A percentile compares a stretch with the other conserved stretches of the same genome.
phyloP scores from a whole-genome alignment of 2,888 invertebrate species.

The Helicoverpa assulta region DNA sequence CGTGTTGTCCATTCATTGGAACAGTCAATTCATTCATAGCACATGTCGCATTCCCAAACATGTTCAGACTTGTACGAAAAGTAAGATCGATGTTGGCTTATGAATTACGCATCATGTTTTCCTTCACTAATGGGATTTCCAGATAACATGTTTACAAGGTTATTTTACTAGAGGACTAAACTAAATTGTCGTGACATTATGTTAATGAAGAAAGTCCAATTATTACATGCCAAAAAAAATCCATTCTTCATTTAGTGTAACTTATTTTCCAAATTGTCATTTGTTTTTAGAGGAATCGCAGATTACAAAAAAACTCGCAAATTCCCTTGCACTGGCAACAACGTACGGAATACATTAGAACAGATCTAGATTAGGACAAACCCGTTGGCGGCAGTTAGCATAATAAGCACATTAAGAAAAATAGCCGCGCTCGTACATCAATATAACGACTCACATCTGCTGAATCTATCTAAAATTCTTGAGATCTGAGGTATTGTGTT shows the following conservation, averaged over 20 bases:
- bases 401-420: slow-evolving; percentile 58
- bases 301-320: slow-evolving; percentile 29
- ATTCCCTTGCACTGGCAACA: slow-evolving; percentile 36
- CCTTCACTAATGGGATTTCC: slow-evolving; percentile 26
- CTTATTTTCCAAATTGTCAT: neutral
- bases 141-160: neutral
- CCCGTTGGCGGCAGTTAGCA: slow-evolving; percentile 61
- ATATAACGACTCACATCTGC: slow-evolving; percentile 25
- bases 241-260: slow-evolving; percentile 6
- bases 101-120: slow-evolving; percentile 22
- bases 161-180: neutral
- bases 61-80: slow-evolving; percentile 34
- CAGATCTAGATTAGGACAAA: slow-evolving; percentile 56
- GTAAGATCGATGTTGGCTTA: slow-evolving; percentile 18
- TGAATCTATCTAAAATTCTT: slow-evolving; percentile 22
- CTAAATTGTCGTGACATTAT: neutral
- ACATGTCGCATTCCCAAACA: slow-evolving; percentile 30
- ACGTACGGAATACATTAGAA: slow-evolving; percentile 43
- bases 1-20: slow-evolving; percentile 35
- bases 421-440: slow-evolving; percentile 30
- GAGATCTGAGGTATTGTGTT: too few relatives aligned
- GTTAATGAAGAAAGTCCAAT: too few relatives aligned
- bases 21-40: slow-evolving; percentile 39
- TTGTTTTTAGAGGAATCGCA: too few relatives aligned
- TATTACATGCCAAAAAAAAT: slow-evolving; percentile 5